Evolutionary conservation across 2,113 vertebrate species (phyloP), one percentile per base, ranked within the genome.

Genomic region (Corapipo altera): DNA sequence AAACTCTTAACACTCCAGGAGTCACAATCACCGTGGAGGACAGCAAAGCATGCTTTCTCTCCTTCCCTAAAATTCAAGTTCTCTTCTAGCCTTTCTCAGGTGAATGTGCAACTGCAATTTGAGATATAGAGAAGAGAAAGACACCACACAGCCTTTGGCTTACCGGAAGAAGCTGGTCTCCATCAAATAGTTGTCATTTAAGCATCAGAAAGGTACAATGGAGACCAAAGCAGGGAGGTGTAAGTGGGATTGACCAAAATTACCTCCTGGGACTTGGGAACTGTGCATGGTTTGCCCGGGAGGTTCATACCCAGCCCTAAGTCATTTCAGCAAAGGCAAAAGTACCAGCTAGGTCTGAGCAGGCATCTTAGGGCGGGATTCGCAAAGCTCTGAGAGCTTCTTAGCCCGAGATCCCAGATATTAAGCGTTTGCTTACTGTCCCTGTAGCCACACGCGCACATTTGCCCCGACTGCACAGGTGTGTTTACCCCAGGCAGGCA

Each of bases 321-420:
- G 46, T 37, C 39, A 74, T 95, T 97, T 97, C 97, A 98, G 97
- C 57, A 77, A 98, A 98, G 98, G 98, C 98, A 98, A 98, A 97
- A 98, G 97, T 97, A 97, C 95, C 81, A 84, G 96, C 74, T 67
- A 72, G 96, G 96, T 72, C 77, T 49, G 91, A n/a, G 66, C 66
- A 87, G 69, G 90, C 88, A 67, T 35, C 39, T 49, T 43, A 61
- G 21, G 18, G 27, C 8, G 18, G 71, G 92, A 61, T 78, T 37
- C n/a, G 21, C 76, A 30, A 75, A 85, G 89, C 97, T 62, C 44
- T 21, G 28, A 67, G 39, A 74, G 85, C 32, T 55, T 69, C 80
- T 44, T 5, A 52, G 21, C 85, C 74, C 66, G 13, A 70, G 30
- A 64, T 28, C 59, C 59, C 96, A 35, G 41, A 86, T 96, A 54